Conservation (phyloP, 2,797 vertebrate genomes). For the Melanotaenia pygmaea region DNA sequence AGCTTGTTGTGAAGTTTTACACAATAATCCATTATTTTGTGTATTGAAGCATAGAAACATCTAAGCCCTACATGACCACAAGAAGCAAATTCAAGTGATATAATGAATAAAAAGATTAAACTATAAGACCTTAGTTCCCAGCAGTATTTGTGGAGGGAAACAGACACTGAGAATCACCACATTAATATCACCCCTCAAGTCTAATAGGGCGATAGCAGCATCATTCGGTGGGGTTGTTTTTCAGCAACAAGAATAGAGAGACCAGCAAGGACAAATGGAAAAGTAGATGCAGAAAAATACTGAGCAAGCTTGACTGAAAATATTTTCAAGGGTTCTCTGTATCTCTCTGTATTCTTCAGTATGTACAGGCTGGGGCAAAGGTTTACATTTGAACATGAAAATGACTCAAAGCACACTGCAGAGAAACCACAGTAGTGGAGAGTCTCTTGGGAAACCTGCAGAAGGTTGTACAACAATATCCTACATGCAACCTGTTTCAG, state of each 20-base stretch:
- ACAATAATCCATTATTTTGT: background rate
- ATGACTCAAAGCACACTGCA: background rate
- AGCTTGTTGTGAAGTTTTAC: background rate
- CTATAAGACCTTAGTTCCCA: too few species aligned
- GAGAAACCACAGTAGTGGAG: background rate
- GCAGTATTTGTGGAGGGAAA: too few species aligned
- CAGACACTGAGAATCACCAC: background rate
- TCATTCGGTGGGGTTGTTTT: background rate
- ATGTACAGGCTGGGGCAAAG: background rate
- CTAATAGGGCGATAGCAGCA: background rate
- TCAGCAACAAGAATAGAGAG: background rate
- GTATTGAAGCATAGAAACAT: background rate
- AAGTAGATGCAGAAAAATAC: background rate
- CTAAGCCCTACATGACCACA: background rate
- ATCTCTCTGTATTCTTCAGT: background rate
- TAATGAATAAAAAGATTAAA: too few species aligned
- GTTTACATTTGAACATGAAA: constrained; percentile 2
- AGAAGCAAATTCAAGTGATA: too few species aligned
- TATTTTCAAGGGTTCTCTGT: background rate
- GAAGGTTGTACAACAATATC: background rate
- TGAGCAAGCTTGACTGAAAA: background rate
- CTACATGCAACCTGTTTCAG: constrained; percentile 1
- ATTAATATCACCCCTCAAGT: background rate
- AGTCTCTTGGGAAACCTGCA: background rate
- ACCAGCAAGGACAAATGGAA: background rate